Base-by-base conservation (phyloP, 2,888 invertebrate genomes). In the Macrophya alboannulata region DNA sequence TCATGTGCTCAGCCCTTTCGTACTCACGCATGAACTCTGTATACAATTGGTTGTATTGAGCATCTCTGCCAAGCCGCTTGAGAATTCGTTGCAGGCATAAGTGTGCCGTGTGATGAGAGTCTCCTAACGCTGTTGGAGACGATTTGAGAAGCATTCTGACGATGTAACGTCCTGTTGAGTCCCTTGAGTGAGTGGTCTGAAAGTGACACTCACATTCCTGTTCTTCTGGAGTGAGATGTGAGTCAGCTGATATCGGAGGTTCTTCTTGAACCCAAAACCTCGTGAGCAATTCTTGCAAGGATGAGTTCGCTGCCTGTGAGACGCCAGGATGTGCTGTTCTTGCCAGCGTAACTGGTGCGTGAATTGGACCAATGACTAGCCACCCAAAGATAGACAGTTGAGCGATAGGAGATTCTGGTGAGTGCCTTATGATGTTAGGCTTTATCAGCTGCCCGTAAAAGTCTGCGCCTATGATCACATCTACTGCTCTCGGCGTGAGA, bases 381-480 rank as follows among this genome's bases (percentile, higher is more conserved):
- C 79, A 79, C 9, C 79, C 79, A 15, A 79, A 79, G 12, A 55
- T 79, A 21, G 79, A 79, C 9, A 79, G 40, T n/a, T 79, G 79
- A 55, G 59, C 79, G 25, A 88, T 85, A 17, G 86, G 86, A 25
- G 77, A 37, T 5, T 31, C 12, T 0, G 72, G 3, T 51, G 77
- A 45, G 25, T 77, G 77, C 55, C 86, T 86, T 17, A 86, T 77
- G 31, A 88, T 59, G 37, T 83, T 83, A 2, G 82, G 84, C 25
- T 86, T 81, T 15, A 87, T 85, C 48, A 86, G 83, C 3, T 55
- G 79, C 5, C 85, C 87, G 71, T 87, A 87, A 17, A 72, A 65
- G 51, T 88, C 86, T 6, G 88, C 87, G 12, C 88, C 87, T n/a
- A 88, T 86, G 65, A 88, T 84, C 15, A 88, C 37, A 65, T 88